A percentile compares a stretch with the other conserved stretches of the same genome.
These are phyloP conservation scores for Tiphia femorata DNA, from an alignment of 2,888 invertebrate genomes.

Conservation along the genomic window DNA sequence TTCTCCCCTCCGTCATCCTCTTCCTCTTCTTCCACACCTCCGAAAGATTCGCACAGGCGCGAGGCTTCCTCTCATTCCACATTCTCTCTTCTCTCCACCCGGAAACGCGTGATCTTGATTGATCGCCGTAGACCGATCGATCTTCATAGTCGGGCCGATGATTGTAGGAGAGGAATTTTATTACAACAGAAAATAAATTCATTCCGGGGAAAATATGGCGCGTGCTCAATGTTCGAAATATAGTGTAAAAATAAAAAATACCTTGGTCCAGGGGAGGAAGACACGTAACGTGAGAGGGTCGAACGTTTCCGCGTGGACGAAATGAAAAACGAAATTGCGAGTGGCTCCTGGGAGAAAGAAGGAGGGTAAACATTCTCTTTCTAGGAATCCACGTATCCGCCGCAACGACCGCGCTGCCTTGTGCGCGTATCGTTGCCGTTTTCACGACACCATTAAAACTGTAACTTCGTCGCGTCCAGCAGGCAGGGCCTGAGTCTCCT, in stretches of 20 bases:
- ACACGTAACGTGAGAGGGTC: constrained; percentile 6
- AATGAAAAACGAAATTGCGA: constrained; percentile 29
- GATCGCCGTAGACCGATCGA: constrained; percentile 43
- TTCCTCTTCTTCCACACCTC: not conserved
- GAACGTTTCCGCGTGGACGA: constrained; percentile 26
- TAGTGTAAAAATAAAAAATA: not conserved
- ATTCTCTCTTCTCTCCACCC: constrained; percentile 22
- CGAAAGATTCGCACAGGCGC: no score
- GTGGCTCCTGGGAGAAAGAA: not conserved
- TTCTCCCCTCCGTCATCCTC: not conserved
- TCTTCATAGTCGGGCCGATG: constrained; percentile 27
- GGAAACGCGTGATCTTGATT: constrained; percentile 41
- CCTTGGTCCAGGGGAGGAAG: no score
- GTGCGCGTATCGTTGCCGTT: constrained; percentile 42
- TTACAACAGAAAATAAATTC: no score
- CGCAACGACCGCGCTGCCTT: constrained; percentile 8
- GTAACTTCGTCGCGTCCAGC: constrained; percentile 48
- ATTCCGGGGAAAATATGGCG: no score
- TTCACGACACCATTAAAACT: constrained; percentile 61
- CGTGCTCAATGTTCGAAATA: no score
- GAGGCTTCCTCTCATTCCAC: constrained; percentile 25
- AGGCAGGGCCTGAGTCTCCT: constrained; percentile 35
- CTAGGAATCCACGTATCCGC: not conserved
- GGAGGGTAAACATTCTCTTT: no score
- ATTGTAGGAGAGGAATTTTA: constrained; percentile 22